Evolutionary conservation across 2,888 invertebrate genomes (phyloP), one percentile per base, ranked within the genome.

Genomic region (Prosopocoilus inquinatus): DNA sequence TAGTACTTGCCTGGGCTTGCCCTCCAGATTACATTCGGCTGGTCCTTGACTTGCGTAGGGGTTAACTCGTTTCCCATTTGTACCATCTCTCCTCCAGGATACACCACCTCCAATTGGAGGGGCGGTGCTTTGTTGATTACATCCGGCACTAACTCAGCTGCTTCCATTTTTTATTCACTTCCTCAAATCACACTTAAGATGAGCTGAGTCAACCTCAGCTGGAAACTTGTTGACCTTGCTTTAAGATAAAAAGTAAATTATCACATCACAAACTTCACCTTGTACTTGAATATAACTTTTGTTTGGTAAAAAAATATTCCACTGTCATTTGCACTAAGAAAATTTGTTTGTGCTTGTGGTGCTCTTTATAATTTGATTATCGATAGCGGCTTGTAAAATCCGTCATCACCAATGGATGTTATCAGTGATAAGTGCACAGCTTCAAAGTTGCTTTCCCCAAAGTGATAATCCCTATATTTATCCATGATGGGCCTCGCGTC

Each of bases 351-450:
- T 13, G 7, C 20, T 28, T 1, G 4, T 28, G 5, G 4, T 28
- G 5, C 7, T 28, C 20, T 28, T 61, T 59, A 64, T 36, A 65
- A 4, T 47, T 57, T 53, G 13, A 68, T 54, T 16, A 61, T 49
- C 15, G 64, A 61, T 32, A 76, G 51, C 9, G 73, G 67, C 61
- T 70, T 62, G 70, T 88, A 89, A 75, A 82, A 91, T 2, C 88
- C 89, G 65, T 75, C 72, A 67, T 86, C 82, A 4, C 77, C 70
- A 0, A 79, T 80, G 35, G 68, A 59, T 32, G 70, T 64, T 50
- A 84, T 78, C 63, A 87, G 83, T 2, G 92, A 93, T 55, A 95
- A 74, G 68, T 91, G 88, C 39, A 94, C 79, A 39, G 82, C 79
- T 16, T 79, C 80, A 3, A 94, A 76, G 53, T 80, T 77, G 16